These are phyloP conservation scores for Penelope pileata DNA, from an alignment of 2,113 vertebrate species.

Conservation along the genomic window DNA sequence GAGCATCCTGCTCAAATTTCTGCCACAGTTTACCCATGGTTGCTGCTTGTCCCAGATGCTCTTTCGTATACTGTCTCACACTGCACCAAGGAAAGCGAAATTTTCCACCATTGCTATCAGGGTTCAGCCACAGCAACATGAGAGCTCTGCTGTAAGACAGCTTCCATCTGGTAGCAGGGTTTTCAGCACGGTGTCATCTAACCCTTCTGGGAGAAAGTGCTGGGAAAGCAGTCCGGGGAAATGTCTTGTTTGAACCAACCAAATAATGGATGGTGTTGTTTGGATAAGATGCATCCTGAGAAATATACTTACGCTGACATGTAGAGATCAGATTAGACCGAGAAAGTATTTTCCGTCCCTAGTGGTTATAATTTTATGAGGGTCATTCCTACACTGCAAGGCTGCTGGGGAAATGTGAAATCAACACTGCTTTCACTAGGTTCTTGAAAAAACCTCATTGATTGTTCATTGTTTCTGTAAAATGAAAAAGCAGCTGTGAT, in stretches of 20 bases:
- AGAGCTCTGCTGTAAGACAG: neutral
- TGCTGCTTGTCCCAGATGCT: neutral
- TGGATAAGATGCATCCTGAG: neutral
- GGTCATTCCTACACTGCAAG: neutral
- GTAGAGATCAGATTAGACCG: neutral
- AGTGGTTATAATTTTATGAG: neutral
- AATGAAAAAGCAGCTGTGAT: constrained; percentile 8
- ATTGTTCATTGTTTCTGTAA: neutral
- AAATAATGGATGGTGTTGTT: neutral
- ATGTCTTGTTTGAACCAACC: neutral
- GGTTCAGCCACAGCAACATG: neutral
- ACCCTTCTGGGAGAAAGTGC: neutral
- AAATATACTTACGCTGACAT: neutral
- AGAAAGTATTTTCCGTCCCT: constrained; percentile 15
- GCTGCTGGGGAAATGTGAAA: neutral
- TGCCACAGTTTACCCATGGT: neutral
- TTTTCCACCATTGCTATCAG: constrained; percentile 16
- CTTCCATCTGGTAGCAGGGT: constrained; percentile 20
- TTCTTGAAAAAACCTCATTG: neutral
- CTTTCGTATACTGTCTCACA: neutral
- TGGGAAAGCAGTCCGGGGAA: neutral
- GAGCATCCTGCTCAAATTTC: neutral
- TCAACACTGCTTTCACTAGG: neutral
- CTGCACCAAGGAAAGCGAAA: neutral
- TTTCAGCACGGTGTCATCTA: constrained; percentile 15